Evolutionary conservation across 2,797 vertebrate species (phyloP).

Genomic region (Merluccius polli): DNA sequence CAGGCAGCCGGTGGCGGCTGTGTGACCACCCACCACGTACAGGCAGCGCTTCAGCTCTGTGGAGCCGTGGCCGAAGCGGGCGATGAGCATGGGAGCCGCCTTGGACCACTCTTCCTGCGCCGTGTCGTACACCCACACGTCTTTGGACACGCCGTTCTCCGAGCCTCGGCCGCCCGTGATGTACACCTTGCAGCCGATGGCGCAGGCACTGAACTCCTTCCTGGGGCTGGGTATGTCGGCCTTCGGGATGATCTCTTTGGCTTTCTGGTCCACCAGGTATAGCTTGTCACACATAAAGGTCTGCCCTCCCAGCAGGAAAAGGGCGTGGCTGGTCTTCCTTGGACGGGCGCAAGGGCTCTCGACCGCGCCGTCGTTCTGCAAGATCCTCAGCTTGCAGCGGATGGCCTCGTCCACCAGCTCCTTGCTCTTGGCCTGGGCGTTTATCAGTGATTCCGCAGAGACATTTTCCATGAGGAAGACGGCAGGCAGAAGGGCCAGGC

Average conservation of each 20-base stretch:
- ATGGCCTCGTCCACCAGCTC: constrained; percentile 97
- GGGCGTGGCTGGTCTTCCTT: constrained; percentile 92
- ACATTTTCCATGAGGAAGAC: constrained; percentile 99
- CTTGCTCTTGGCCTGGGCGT: constrained; percentile 91
- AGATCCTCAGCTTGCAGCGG: constrained; percentile 92
- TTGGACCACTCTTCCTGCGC: constrained; percentile 97
- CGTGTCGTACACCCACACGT: constrained; percentile 98
- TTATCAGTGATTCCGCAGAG: constrained; percentile 93
- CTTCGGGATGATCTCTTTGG: constrained; percentile 98
- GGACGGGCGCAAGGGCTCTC: constrained; percentile 93
- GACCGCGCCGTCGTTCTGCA: constrained; percentile 95
- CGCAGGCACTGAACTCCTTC: constrained; percentile 97
- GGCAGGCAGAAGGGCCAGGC: constrained; percentile 90
- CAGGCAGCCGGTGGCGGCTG: constrained; percentile 91
- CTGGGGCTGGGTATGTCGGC: constrained; percentile 96
- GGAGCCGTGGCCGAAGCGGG: constrained; percentile 94
- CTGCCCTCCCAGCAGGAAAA: constrained; percentile 94
- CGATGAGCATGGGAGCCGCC: constrained; percentile 96
- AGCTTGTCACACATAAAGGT: constrained; percentile 99
- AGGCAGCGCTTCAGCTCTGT: constrained; percentile 95
- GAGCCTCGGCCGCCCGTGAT: constrained; percentile 94
- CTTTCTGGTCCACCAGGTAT: constrained; percentile 97
- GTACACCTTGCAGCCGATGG: constrained; percentile 97
- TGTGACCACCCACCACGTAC: constrained; percentile 95
- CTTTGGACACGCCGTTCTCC: constrained; percentile 96